These are phyloP conservation scores for Lateolabrax maculatus DNA, from an alignment of 2,797 vertebrate species.

Conservation along the genomic window DNA sequence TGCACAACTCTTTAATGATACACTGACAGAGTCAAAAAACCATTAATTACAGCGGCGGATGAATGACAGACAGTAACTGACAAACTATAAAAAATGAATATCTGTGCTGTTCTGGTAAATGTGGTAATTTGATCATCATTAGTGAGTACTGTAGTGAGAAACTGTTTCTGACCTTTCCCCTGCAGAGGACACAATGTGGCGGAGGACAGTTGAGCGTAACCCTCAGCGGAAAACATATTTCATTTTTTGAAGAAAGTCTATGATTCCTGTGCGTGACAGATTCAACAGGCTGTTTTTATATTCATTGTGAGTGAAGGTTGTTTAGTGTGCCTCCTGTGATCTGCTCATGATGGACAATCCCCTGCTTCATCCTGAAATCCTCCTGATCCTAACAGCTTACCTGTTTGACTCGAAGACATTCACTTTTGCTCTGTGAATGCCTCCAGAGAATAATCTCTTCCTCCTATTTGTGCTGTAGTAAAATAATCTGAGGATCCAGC, in stretches of 20 bases:
- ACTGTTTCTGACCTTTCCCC: conserved; percentile 5
- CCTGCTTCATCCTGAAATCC: conserved; percentile 77
- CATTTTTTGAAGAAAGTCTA: neutral
- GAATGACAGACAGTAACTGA: neutral
- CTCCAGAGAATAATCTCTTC: neutral
- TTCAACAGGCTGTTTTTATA: conserved; percentile 14
- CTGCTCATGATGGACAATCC: conserved; percentile 70
- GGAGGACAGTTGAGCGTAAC: conserved; percentile 17
- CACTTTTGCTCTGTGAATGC: conserved; percentile 49
- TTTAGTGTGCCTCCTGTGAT: conserved; percentile 44
- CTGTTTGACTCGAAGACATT: conserved; percentile 51
- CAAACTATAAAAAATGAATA: neutral
- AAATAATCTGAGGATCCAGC: conserved; percentile 16
- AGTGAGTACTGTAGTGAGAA: neutral
- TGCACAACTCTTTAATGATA: neutral
- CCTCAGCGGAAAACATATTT: neutral
- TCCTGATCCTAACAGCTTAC: conserved; percentile 80
- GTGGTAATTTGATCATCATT: neutral
- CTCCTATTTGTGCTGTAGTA: neutral
- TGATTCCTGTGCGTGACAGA: neutral
- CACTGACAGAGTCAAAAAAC: neutral
- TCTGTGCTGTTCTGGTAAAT: too few relatives aligned
- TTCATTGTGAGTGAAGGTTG: conserved; percentile 33
- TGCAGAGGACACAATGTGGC: conserved; percentile 1
- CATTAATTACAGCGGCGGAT: neutral